Evolutionary conservation across 2,888 invertebrate species (phyloP).

Genomic region (Hirtodrosophila trivittata): DNA sequence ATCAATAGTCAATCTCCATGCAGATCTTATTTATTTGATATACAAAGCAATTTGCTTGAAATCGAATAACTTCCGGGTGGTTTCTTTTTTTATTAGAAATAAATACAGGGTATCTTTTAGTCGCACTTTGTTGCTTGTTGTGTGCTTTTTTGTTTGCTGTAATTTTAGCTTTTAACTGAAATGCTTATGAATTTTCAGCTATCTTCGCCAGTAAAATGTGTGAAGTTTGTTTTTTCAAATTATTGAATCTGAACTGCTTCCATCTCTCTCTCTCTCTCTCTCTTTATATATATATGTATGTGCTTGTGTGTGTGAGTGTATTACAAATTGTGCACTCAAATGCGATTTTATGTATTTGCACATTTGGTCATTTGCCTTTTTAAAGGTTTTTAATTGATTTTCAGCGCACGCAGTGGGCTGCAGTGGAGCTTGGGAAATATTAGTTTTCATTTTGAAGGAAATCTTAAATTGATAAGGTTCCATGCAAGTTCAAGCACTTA

Average conservation of each 20-base stretch:
- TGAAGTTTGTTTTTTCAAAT: slow-evolving; percentile 26
- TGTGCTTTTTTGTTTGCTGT: background rate
- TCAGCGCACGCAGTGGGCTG: background rate
- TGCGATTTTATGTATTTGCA: background rate
- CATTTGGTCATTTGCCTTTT: background rate
- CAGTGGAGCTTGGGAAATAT: no score
- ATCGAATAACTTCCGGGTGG: no score
- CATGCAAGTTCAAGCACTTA: no score
- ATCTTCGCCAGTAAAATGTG: slow-evolving; percentile 23
- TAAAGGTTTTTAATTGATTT: background rate
- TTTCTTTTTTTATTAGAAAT: no score
- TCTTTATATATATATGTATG: background rate
- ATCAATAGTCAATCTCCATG: no score
- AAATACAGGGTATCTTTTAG: slow-evolving; percentile 1
- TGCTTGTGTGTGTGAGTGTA: background rate
- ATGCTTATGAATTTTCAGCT: slow-evolving; percentile 25
- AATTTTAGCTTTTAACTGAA: slow-evolving; percentile 25
- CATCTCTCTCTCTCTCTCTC: background rate
- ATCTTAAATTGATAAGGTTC: no score
- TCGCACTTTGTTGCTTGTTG: background rate
- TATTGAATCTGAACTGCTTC: no score
- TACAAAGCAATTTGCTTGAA: no score
- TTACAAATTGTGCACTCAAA: slow-evolving; percentile 5
- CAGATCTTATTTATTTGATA: no score
- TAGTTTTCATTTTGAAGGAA: no score